These are phyloP conservation scores for Gymnocheta viridis DNA, from an alignment of 2,888 invertebrate genomes.

Conservation along the genomic window DNA sequence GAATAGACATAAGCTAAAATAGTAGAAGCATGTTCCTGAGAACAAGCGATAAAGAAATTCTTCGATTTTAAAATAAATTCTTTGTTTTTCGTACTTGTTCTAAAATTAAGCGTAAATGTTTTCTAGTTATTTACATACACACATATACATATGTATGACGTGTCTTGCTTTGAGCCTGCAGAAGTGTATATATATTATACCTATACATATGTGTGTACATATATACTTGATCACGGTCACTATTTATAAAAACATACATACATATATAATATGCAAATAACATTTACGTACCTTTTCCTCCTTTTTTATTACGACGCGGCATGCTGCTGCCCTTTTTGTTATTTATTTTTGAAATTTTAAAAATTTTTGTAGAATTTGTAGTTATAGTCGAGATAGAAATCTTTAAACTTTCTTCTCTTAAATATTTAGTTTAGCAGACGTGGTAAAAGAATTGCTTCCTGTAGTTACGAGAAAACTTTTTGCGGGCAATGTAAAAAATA, in stretches of 20 bases:
- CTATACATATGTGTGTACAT: too few species aligned
- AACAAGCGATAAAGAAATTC: too few species aligned
- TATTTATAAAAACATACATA: neutral
- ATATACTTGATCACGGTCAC: too few species aligned
- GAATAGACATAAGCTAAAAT: too few species aligned
- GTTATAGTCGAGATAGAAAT: constrained; percentile 43
- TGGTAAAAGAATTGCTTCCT: neutral
- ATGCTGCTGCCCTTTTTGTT: constrained; percentile 73
- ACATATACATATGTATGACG: too few species aligned
- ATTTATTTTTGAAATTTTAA: constrained; percentile 51
- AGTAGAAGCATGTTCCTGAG: too few species aligned
- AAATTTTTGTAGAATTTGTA: constrained; percentile 59
- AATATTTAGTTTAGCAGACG: neutral
- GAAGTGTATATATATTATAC: too few species aligned
- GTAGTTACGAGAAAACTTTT: neutral
- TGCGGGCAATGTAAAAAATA: constrained; percentile 43
- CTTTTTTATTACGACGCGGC: constrained; percentile 81
- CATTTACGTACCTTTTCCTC: constrained; percentile 79
- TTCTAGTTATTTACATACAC: too few species aligned
- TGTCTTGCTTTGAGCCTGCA: too few species aligned
- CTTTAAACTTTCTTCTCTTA: neutral
- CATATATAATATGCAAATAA: neutral
- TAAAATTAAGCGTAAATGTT: too few species aligned
- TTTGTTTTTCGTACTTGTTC: too few species aligned
- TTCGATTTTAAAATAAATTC: too few species aligned